A percentile compares a stretch with the other conserved stretches of the same genome.
Conservation (phyloP, 2,113 vertebrate genomes). For the Copsychus sechellarum region DNA sequence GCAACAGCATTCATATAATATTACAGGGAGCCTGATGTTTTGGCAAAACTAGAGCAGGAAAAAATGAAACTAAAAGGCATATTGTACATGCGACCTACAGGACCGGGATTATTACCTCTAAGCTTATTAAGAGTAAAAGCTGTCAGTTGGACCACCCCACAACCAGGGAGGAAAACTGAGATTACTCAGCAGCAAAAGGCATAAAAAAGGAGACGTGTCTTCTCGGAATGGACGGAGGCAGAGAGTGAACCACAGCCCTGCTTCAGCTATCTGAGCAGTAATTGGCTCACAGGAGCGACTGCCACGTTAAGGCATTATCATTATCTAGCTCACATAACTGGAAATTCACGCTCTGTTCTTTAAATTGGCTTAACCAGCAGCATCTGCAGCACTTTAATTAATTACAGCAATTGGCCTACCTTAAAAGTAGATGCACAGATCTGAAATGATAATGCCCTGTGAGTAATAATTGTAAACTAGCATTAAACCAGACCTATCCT, state of each 20-base stretch:
- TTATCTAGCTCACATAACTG: constrained; percentile 71
- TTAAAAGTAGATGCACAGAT: constrained; percentile 71
- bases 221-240: neutral
- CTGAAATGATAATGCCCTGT: constrained; percentile 58
- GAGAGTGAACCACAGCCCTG: constrained; percentile 27
- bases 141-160: constrained; percentile 52
- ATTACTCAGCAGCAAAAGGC: constrained; percentile 56
- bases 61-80: constrained; percentile 52
- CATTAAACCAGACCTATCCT: constrained; percentile 55
- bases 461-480: constrained; percentile 51
- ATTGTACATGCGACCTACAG: constrained; percentile 46
- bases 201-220: constrained; percentile 18
- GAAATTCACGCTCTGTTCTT: constrained; percentile 71
- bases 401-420: constrained; percentile 67
- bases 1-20: neutral
- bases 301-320: constrained; percentile 67
- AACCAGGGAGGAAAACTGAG: constrained; percentile 22
- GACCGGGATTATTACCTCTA: constrained; percentile 64
- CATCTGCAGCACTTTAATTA: constrained; percentile 74
- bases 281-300: constrained; percentile 47
- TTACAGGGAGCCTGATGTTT: neutral
- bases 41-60: constrained; percentile 28
- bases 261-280: constrained; percentile 34
- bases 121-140: constrained; percentile 65
- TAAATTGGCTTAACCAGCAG: constrained; percentile 72